Evolutionary conservation across 2,797 vertebrate species (phyloP).

Genomic region (Lepidocolaptes lacrymiger): DNA sequence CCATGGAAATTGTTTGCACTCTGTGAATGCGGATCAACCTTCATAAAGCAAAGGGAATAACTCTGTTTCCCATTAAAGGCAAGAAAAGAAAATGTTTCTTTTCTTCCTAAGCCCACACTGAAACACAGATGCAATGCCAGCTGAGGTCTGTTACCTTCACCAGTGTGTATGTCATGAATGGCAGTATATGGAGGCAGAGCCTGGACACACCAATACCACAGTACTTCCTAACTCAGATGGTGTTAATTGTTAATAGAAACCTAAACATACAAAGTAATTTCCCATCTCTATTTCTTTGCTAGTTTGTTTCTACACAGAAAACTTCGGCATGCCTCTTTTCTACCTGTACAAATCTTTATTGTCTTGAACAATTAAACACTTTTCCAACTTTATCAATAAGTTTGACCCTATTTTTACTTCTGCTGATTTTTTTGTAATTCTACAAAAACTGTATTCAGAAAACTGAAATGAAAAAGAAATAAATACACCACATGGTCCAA

Average conservation of each 20-base stretch:
- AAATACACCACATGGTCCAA: neutral
- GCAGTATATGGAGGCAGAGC: neutral
- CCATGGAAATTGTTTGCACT: neutral
- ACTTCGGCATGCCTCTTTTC: neutral
- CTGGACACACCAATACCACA: neutral
- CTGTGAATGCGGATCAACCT: neutral
- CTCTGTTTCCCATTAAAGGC: neutral
- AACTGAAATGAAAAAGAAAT: neutral
- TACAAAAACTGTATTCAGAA: neutral
- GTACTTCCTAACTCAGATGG: neutral
- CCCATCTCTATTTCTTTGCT: neutral
- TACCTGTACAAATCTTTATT: neutral
- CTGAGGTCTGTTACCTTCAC: neutral
- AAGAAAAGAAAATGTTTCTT: neutral
- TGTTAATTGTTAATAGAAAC: neutral
- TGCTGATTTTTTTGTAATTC: neutral
- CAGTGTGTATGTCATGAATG: neutral
- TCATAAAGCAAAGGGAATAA: neutral
- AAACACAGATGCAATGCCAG: neutral
- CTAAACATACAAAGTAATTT: neutral
- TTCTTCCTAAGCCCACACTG: neutral
- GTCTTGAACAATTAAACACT: neutral
- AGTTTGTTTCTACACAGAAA: neutral
- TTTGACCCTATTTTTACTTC: neutral
- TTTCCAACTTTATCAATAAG: neutral